Conservation (phyloP, 1,140 invertebrate genomes). For the Chionoecetes opilio region DNA sequence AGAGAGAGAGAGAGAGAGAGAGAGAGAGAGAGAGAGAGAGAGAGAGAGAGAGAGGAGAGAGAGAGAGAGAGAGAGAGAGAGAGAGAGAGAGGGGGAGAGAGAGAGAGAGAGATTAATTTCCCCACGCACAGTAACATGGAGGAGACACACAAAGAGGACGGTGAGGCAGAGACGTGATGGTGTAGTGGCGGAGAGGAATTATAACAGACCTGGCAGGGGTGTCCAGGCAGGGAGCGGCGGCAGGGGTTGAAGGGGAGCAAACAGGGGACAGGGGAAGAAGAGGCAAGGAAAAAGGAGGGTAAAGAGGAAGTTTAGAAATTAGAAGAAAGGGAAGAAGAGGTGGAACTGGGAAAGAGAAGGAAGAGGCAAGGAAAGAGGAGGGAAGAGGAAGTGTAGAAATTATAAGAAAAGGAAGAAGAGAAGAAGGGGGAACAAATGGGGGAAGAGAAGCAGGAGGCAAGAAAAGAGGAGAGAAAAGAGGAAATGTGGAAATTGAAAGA, state of each 20-base stretch:
- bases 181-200: background rate
- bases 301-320: background rate
- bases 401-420: too few species aligned
- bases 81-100: slow-evolving; percentile 1
- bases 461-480: too few species aligned
- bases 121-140: background rate
- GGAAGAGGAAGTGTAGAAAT: slow-evolving; percentile 6
- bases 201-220: background rate
- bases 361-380: background rate
- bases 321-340: background rate
- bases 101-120: slow-evolving; percentile 33
- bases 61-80: slow-evolving; percentile 38
- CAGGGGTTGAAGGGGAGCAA: background rate
- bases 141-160: background rate
- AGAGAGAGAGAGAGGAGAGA: background rate
- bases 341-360: background rate
- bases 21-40: background rate
- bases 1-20: background rate
- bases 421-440: too few species aligned
- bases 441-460: too few species aligned
- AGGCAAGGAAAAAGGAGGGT: background rate
- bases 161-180: background rate
- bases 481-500: too few species aligned
- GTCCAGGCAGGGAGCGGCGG: background rate
- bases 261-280: background rate